Evolutionary conservation across 2,888 invertebrate genomes (phyloP).

Genomic region (Sceliomorpha sp.): DNA sequence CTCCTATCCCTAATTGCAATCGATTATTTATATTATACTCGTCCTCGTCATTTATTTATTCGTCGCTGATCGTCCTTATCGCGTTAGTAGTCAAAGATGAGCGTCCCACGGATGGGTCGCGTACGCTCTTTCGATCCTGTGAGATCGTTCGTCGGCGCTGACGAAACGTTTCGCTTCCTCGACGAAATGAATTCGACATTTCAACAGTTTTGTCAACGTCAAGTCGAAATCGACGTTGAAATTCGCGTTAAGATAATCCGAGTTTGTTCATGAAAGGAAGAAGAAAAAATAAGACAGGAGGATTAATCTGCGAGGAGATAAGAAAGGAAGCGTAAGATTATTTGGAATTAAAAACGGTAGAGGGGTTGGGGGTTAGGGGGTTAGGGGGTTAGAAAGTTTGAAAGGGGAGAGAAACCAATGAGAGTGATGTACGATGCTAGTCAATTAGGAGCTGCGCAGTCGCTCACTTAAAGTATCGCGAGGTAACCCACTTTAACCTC

Average conservation of each 20-base stretch:
- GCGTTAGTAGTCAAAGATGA: constrained; percentile 30
- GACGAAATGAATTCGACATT: too few species aligned
- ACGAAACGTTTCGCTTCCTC: too few species aligned
- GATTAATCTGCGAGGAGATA: too few species aligned
- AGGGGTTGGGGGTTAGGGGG: constrained; percentile 4
- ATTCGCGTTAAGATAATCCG: too few species aligned
- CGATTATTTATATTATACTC: constrained; percentile 41
- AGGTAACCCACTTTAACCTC: constrained; percentile 39
- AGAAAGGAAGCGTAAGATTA: constrained; percentile 5
- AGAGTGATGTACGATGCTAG: constrained; percentile 79
- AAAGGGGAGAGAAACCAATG: constrained; percentile 27
- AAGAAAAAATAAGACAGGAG: too few species aligned
- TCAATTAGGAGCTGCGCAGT: constrained; percentile 75
- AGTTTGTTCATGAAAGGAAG: too few species aligned
- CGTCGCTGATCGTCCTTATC: constrained; percentile 22
- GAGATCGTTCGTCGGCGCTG: too few species aligned
- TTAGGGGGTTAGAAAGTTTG: too few species aligned
- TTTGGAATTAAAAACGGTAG: constrained; percentile 9
- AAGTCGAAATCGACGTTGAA: too few species aligned
- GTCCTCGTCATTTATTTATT: constrained; percentile 40
- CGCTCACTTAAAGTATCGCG: constrained; percentile 55
- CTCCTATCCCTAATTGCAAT: too few species aligned
- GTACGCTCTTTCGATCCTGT: too few species aligned
- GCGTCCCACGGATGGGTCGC: not conserved
- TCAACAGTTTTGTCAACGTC: too few species aligned